Conservation (phyloP, 1,140 invertebrate species). For the Pristionchus pacificus region DNA sequence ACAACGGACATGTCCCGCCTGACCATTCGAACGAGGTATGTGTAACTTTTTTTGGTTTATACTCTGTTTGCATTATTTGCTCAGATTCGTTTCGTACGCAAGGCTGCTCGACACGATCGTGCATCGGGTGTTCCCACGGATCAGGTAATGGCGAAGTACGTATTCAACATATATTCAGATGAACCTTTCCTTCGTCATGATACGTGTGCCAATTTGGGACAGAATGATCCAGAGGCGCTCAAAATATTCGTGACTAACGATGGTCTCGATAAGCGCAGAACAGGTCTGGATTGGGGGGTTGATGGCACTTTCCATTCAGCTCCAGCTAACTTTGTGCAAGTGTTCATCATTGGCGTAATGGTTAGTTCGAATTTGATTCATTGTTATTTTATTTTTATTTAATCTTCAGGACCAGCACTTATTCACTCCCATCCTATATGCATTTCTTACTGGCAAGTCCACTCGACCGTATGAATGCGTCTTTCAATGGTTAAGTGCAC, state of each 20-base stretch:
- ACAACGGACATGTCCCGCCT: background rate
- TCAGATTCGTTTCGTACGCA: background rate
- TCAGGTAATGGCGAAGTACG: background rate
- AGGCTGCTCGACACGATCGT: background rate
- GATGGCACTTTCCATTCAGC: background rate
- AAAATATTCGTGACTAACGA: background rate
- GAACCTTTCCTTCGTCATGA: background rate
- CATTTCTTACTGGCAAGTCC: background rate
- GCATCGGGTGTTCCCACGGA: background rate
- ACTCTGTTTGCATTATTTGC: background rate
- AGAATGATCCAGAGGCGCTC: background rate
- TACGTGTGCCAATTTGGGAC: background rate
- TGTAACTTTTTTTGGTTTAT: background rate
- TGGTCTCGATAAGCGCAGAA: background rate
- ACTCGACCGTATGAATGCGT: background rate
- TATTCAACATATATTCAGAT: background rate
- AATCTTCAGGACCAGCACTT: background rate
- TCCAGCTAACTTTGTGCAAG: background rate
- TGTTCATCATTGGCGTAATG: background rate
- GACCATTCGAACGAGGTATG: background rate
- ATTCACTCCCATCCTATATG: background rate
- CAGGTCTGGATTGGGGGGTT: background rate
- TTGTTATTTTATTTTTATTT: background rate
- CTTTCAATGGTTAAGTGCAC: background rate
- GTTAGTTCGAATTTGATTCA: background rate